Evolutionary conservation across 2,888 invertebrate species (phyloP).

Genomic region (Hydrotaea cyrtoneurina): DNA sequence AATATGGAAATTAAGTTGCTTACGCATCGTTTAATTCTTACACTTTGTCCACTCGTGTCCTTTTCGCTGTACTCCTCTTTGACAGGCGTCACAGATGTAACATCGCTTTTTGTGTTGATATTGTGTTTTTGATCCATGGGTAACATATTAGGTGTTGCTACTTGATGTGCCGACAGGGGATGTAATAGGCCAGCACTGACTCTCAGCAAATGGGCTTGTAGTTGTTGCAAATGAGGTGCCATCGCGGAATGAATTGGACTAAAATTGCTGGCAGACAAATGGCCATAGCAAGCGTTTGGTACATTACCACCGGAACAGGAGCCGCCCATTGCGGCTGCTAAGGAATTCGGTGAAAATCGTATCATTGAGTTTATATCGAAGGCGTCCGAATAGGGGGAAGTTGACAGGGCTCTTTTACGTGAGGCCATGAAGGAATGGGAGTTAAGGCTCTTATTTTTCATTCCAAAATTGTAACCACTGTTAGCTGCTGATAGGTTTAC

Average conservation of each 20-base stretch:
- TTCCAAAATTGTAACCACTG: constrained; percentile 91
- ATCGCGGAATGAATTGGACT: constrained; percentile 87
- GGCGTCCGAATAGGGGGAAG: constrained; percentile 96
- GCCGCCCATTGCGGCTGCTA: constrained; percentile 90
- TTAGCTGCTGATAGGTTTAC: constrained; percentile 69
- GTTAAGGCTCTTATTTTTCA: constrained; percentile 84
- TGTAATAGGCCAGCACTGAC: constrained; percentile 81
- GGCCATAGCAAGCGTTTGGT: constrained; percentile 97
- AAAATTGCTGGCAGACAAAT: constrained; percentile 96
- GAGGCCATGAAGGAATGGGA: constrained; percentile 81
- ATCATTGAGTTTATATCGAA: constrained; percentile 98
- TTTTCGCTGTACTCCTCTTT: constrained; percentile 11
- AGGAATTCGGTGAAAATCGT: constrained; percentile 95
- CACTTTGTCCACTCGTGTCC: constrained; percentile 15
- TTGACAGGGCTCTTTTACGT: constrained; percentile 95
- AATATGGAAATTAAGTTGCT: no score
- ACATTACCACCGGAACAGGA: constrained; percentile 87
- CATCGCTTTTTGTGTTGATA: constrained; percentile 22
- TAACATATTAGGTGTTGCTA: constrained; percentile 75
- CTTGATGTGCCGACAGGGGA: constrained; percentile 77
- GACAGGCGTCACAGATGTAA: constrained; percentile 9
- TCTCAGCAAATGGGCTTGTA: constrained; percentile 90
- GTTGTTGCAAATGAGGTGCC: constrained; percentile 86
- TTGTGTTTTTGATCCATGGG: constrained; percentile 76
- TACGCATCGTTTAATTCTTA: not conserved